Conservation (phyloP, 2,113 vertebrate species). For the Fregata magnificens region DNA sequence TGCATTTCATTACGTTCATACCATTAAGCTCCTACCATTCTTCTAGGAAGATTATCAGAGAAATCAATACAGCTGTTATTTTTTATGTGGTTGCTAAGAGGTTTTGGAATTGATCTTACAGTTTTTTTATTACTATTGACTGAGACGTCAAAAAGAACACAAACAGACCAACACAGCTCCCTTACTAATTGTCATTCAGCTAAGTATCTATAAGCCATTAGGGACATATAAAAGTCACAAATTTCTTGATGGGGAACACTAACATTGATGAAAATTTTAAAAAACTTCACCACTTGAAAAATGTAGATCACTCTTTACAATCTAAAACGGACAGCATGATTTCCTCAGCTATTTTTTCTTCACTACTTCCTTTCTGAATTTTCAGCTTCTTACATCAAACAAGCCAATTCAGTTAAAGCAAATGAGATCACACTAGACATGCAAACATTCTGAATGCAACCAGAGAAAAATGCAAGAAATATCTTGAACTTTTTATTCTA, state of each 20-base stretch:
- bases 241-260: neutral
- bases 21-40: constrained; percentile 23
- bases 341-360: neutral
- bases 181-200: constrained; percentile 17
- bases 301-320: neutral
- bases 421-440: neutral
- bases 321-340: neutral
- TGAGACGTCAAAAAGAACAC: neutral
- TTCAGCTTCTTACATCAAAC: neutral
- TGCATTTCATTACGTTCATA: constrained; percentile 19
- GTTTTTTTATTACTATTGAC: neutral
- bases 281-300: neutral
- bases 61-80: constrained; percentile 52
- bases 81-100: constrained; percentile 39
- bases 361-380: neutral
- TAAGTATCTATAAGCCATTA: constrained; percentile 36
- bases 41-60: constrained; percentile 51
- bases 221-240: neutral
- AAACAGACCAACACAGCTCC: constrained; percentile 32
- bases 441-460: neutral
- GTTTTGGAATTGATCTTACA: constrained; percentile 49
- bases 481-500: neutral
- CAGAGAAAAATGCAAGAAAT: neutral
- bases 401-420: neutral
- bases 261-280: neutral